Conservation (phyloP, 2,888 invertebrate species). For the Hanleya hanleyi region DNA sequence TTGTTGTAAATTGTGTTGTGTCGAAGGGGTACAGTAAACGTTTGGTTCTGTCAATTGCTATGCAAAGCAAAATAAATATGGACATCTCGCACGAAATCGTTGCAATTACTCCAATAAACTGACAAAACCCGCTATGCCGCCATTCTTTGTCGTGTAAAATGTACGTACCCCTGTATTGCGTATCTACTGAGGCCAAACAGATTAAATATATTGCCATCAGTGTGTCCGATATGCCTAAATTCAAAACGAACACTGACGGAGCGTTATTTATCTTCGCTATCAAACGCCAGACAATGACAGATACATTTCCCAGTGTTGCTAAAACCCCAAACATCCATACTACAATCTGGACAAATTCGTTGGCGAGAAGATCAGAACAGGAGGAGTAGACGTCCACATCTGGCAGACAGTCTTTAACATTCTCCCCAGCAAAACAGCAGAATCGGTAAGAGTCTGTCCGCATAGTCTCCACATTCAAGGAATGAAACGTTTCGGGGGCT, state of each 20-base stretch:
- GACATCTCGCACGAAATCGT: conserved; percentile 49
- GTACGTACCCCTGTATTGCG: conserved; percentile 76
- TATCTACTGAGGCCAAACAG: conserved; percentile 78
- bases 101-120: conserved; percentile 76
- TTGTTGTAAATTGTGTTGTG: neutral
- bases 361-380: conserved; percentile 44
- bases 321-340: conserved; percentile 80
- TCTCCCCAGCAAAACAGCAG: neutral
- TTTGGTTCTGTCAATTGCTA: conserved; percentile 48
- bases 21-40: conserved; percentile 44
- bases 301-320: conserved; percentile 78
- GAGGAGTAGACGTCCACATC: conserved; percentile 49
- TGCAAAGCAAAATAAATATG: conserved; percentile 43
- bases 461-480: neutral
- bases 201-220: conserved; percentile 80
- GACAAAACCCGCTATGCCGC: conserved; percentile 78
- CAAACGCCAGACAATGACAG: conserved; percentile 65
- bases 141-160: conserved; percentile 77
- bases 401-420: conserved; percentile 40
- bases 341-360: conserved; percentile 67
- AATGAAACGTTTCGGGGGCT: neutral
- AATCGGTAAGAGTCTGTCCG: neutral
- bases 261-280: conserved; percentile 41
- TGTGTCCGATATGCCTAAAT: conserved; percentile 79
- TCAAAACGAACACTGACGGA: conserved; percentile 77